Evolutionary conservation across 2,113 vertebrate genomes (phyloP), one percentile per base, ranked within the genome.

Genomic region (Neoarius graeffei): DNA sequence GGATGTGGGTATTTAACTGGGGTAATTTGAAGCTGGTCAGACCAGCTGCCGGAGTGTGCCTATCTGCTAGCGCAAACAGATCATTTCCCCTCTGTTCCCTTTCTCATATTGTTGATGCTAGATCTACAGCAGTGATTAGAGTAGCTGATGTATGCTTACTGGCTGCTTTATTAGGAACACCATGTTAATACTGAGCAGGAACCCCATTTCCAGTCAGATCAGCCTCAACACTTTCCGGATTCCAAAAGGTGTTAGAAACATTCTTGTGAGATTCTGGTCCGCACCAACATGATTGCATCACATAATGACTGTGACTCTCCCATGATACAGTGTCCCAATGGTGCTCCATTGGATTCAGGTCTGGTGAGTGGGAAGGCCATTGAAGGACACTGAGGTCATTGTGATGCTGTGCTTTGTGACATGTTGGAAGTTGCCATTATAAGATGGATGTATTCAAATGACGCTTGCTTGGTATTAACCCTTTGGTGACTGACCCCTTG

Each of bases 11-110:
- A 92, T 94, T 93, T 91, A 93, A 92, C 89, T 92, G 91, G 91
- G 94, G 92, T 95, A 92, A 94, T 94, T 93, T 92, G 92, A 92
- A 94, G 89, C 92, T 93, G 92, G 92, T 93, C 92, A 92, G 92
- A 94, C 92, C 90, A 91, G 90, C 90, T 93, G 92, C 93, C 94
- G 91, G 91, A 94, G 93, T 92, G 91, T 93, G 93, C 93, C 94
- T 96, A 95, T 96, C 95, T 96, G 93, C 93, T 93, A 92, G 90
- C 92, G 93, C 94, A 95, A 95, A 95, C 94, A 95, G 91, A 91
- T 90, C 86, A 92, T 93, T 96, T 95, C 94, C 93, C 91, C 95
- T 11, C 94, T 94, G 94, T 91, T 94, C 92, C 89, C 90, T 88
- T 82, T 92, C 94, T 94, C 92, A 84, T 93, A 89, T 94, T 95